Conservation (phyloP, 1,140 invertebrate genomes). For the Luehdorfia chinensis region DNA sequence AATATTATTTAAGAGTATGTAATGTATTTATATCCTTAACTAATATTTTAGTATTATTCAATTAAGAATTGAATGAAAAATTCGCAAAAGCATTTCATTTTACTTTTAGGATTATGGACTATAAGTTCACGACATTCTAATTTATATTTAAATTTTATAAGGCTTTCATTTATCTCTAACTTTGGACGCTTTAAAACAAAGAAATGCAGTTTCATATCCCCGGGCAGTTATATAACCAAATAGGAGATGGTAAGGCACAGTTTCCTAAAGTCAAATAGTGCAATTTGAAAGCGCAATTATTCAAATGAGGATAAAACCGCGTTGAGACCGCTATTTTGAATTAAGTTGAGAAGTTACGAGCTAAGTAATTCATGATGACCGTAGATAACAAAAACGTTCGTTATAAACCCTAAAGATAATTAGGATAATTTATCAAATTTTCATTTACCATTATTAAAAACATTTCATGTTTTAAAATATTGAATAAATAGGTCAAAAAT, state of each 20-base stretch:
- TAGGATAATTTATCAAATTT: not conserved
- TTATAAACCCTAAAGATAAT: not conserved
- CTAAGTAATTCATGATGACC: slow-evolving; percentile 14
- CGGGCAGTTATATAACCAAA: slow-evolving; percentile 15
- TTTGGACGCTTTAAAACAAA: not conserved
- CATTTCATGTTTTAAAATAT: not conserved
- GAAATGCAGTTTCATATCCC: slow-evolving; percentile 12
- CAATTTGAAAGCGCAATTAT: slow-evolving; percentile 19
- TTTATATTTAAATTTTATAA: too few relatives aligned
- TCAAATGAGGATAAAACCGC: slow-evolving; percentile 17
- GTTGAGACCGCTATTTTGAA: slow-evolving; percentile 13
- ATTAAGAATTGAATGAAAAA: too few relatives aligned
- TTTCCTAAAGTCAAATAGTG: slow-evolving; percentile 17
- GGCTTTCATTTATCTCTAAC: slow-evolving; percentile 2
- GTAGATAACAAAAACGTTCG: not conserved
- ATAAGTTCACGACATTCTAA: too few relatives aligned
- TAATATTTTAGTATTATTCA: too few relatives aligned
- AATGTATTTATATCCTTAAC: too few relatives aligned
- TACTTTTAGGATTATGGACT: too few relatives aligned
- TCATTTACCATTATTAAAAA: too few relatives aligned
- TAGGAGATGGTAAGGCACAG: slow-evolving; percentile 10
- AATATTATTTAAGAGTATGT: too few relatives aligned
- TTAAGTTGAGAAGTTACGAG: slow-evolving; percentile 15
- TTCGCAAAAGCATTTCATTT: too few relatives aligned
- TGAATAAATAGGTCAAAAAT: too few relatives aligned